A percentile compares a stretch with the other conserved stretches of the same genome.
These are phyloP conservation scores for Pogonocherus hispidulus DNA, from an alignment of 2,888 invertebrate genomes.

Conservation along the genomic window DNA sequence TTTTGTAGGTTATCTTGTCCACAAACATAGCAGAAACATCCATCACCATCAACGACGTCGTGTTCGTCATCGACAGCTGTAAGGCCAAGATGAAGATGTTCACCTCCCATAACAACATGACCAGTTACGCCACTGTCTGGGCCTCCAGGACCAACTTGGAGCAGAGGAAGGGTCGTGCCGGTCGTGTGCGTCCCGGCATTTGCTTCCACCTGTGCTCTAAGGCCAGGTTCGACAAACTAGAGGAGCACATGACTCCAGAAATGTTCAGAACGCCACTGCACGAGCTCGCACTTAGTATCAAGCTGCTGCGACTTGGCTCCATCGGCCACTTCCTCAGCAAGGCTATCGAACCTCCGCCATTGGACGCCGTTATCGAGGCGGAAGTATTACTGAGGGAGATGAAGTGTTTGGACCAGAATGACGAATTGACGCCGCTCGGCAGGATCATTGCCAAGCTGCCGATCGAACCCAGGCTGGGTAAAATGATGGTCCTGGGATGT, in stretches of 20 bases:
- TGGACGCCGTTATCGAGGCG: constrained; percentile 98
- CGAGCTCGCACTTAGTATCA: constrained; percentile 92
- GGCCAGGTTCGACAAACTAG: constrained; percentile 77
- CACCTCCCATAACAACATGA: constrained; percentile 98
- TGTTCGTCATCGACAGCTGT: constrained; percentile 97
- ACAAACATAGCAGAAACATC: constrained; percentile 99
- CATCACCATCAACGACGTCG: constrained; percentile 98
- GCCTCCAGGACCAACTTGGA: constrained; percentile 95
- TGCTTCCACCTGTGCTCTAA: constrained; percentile 93
- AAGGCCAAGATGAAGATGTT: constrained; percentile 98
- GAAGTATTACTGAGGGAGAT: constrained; percentile 84
- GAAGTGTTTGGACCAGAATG: constrained; percentile 89
- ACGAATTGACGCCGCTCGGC: constrained; percentile 94
- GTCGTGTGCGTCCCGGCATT: constrained; percentile 93
- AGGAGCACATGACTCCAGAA: constrained; percentile 95
- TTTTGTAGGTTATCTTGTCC: constrained; percentile 84
- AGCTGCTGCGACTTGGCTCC: constrained; percentile 89
- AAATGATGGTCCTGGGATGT: constrained; percentile 85
- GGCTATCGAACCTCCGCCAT: constrained; percentile 95
- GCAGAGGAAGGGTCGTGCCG: constrained; percentile 94
- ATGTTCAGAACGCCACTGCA: constrained; percentile 98
- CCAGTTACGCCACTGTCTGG: constrained; percentile 97
- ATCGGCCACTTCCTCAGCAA: constrained; percentile 97
- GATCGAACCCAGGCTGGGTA: constrained; percentile 95
- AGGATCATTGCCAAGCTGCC: constrained; percentile 94